Percentiles rank a stretch among this genome's conserved stretches.
These are phyloP conservation scores for Phenganax subtilis DNA, from an alignment of 92 coral and sea anemone species.

Conservation along the genomic window DNA sequence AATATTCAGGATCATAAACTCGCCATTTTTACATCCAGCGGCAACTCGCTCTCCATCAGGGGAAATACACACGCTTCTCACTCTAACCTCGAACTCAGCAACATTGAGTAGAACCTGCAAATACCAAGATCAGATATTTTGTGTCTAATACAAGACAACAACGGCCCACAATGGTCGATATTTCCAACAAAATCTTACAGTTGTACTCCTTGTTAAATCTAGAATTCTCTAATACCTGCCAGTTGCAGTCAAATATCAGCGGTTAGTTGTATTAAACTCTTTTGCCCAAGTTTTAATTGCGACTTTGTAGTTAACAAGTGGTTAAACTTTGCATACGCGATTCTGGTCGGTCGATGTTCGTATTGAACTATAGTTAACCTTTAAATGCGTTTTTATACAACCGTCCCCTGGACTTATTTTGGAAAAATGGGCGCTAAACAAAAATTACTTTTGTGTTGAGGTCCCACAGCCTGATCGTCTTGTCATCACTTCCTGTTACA, in stretches of 20 bases:
- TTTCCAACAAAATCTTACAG: not conserved
- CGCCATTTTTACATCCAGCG: constrained; percentile 91
- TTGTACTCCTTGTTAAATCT: not conserved
- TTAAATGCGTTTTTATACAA: no score
- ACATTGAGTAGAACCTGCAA: constrained; percentile 69
- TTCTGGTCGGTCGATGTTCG: no score
- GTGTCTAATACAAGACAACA: not conserved
- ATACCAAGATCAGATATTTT: not conserved
- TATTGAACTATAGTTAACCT: not conserved
- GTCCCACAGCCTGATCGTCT: constrained; percentile 90
- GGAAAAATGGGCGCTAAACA: not conserved
- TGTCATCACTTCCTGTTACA: constrained; percentile 92
- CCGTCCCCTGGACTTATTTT: not conserved
- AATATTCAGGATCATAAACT: constrained; percentile 67
- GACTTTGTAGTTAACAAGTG: no score
- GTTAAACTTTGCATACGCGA: no score
- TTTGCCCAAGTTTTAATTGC: no score
- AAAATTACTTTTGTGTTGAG: constrained; percentile 67
- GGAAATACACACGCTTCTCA: constrained; percentile 84
- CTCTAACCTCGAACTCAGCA: constrained; percentile 63
- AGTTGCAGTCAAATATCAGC: not conserved
- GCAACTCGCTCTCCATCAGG: constrained; percentile 91
- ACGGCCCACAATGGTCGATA: not conserved
- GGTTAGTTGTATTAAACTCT: no score
- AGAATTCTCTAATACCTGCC: no score